Conservation (phyloP, 2,797 vertebrate genomes). For the Sebastes oblongus region DNA sequence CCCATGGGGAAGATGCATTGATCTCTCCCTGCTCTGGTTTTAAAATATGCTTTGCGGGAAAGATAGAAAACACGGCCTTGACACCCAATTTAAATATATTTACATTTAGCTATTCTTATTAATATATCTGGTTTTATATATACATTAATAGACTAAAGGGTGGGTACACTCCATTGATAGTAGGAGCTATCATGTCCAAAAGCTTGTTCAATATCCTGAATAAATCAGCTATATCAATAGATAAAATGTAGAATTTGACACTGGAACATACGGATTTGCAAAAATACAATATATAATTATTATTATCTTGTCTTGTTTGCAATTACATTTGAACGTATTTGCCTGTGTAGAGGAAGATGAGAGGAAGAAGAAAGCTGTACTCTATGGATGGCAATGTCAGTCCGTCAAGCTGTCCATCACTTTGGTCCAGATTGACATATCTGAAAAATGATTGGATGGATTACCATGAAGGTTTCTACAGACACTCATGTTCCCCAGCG, state of each 20-base stretch:
- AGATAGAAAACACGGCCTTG: not conserved
- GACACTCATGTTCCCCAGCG: not conserved
- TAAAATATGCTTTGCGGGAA: constrained; percentile 8
- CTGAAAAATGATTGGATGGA: not conserved
- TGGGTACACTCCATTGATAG: not conserved
- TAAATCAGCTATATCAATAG: not conserved
- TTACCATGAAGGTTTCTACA: not conserved
- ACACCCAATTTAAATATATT: constrained; percentile 1
- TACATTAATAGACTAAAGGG: not conserved
- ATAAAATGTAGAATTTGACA: not conserved
- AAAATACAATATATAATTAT: too few relatives aligned
- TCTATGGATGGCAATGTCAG: not conserved
- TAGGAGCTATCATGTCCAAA: not conserved
- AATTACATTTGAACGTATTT: not conserved
- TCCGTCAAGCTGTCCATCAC: not conserved
- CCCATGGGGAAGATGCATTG: constrained; percentile 22
- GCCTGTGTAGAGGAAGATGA: too few relatives aligned
- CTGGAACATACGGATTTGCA: not conserved
- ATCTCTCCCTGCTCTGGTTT: constrained; percentile 23
- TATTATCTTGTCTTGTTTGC: too few relatives aligned
- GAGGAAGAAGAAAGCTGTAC: not conserved
- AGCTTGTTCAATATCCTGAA: not conserved
- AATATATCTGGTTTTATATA: not conserved
- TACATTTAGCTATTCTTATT: not conserved
- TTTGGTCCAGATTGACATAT: not conserved